Conservation (phyloP, 1,140 invertebrate species). For the Anastatus disparis region DNA sequence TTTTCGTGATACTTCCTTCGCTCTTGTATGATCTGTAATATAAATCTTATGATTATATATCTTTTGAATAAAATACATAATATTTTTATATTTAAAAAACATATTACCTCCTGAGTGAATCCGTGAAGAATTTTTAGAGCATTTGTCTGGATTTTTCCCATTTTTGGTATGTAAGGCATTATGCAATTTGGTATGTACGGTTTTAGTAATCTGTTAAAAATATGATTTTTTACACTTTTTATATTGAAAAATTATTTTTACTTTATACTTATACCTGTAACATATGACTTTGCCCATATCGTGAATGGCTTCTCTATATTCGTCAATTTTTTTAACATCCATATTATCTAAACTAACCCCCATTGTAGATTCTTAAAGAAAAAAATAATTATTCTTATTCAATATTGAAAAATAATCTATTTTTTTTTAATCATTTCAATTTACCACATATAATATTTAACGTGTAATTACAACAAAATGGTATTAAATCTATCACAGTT, state of each 20-base stretch:
- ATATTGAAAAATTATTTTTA: too few species aligned
- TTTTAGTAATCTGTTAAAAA: slow-evolving; percentile 62
- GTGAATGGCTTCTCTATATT: slow-evolving; percentile 34
- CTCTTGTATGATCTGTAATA: slow-evolving; percentile 53
- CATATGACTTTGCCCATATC: slow-evolving; percentile 25
- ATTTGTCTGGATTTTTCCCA: slow-evolving; percentile 22
- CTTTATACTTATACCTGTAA: too few species aligned
- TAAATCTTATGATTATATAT: neutral
- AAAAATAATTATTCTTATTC: too few species aligned
- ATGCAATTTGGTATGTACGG: slow-evolving; percentile 63
- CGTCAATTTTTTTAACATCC: slow-evolving; percentile 55
- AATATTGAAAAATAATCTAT: too few species aligned
- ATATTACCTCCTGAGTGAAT: slow-evolving; percentile 46
- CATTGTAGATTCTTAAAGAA: slow-evolving; percentile 81
- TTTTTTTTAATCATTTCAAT: too few species aligned
- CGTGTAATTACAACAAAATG: slow-evolving; percentile 78
- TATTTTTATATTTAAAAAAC: too few species aligned
- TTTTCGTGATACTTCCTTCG: slow-evolving; percentile 51
- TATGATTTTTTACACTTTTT: too few species aligned
- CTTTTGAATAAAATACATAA: neutral
- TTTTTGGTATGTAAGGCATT: slow-evolving; percentile 29
- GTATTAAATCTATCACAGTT: slow-evolving; percentile 69
- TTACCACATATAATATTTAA: slow-evolving; percentile 85
- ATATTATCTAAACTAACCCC: slow-evolving; percentile 76
- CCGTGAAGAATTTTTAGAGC: slow-evolving; percentile 22